Evolutionary conservation across 2,113 vertebrate genomes (phyloP).

Genomic region (Zapus hudsonius): DNA sequence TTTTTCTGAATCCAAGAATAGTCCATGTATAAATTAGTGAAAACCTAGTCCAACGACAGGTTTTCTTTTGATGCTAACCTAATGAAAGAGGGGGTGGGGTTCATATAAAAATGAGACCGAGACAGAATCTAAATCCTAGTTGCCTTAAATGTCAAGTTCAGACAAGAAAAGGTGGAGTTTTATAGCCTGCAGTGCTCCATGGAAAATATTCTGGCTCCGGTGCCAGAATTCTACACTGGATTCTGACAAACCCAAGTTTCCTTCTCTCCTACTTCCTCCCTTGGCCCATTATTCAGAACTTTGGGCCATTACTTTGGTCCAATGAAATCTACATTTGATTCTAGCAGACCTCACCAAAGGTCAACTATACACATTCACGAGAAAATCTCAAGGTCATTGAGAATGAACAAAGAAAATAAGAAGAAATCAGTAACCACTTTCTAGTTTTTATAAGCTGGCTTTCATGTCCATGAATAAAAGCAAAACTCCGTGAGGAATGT

Average conservation of each 20-base stretch:
- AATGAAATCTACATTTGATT: neutral
- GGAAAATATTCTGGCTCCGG: neutral
- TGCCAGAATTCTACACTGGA: neutral
- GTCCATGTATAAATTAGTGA: neutral
- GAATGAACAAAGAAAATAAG: neutral
- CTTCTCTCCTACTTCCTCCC: neutral
- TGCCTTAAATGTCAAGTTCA: conserved; percentile 32
- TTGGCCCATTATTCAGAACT: neutral
- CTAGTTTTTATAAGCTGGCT: neutral
- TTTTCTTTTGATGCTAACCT: neutral
- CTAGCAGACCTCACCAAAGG: neutral
- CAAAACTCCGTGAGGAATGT: neutral
- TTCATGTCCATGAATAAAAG: neutral
- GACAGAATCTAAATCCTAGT: neutral
- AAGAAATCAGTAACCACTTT: neutral
- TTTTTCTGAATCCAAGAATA: neutral
- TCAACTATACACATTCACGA: neutral
- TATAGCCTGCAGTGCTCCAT: neutral
- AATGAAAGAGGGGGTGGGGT: neutral
- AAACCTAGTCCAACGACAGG: neutral
- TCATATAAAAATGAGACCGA: neutral
- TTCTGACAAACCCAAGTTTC: neutral
- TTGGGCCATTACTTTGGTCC: neutral
- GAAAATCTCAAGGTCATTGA: neutral
- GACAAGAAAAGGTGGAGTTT: neutral